Evolutionary conservation across 30 jellyfish, hydroid and myxozoan species (phyloP).

Genomic region (Morbakka virulenta): DNA sequence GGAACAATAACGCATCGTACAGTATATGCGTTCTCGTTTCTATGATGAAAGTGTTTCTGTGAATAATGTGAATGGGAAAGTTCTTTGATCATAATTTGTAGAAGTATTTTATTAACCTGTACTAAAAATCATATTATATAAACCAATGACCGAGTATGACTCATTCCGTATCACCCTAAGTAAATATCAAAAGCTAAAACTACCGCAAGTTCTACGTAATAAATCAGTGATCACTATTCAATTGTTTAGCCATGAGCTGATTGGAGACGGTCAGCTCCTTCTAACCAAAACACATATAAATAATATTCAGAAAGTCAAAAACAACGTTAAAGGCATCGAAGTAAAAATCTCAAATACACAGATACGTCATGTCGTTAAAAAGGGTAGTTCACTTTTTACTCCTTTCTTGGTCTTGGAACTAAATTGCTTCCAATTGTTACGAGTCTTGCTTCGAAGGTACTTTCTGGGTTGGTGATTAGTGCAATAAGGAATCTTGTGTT

Average conservation of each 20-base stretch:
- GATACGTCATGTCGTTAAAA: slow-evolving; percentile 31
- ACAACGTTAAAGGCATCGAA: slow-evolving; percentile 8
- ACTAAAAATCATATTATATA: not conserved
- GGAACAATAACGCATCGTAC: slow-evolving; percentile 10
- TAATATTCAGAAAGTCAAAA: too few species aligned
- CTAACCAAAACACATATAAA: too few species aligned
- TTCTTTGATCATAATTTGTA: too few species aligned
- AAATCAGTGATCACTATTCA: slow-evolving; percentile 25
- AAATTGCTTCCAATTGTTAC: too few species aligned
- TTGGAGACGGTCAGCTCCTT: slow-evolving; percentile 36
- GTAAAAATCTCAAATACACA: slow-evolving; percentile 30
- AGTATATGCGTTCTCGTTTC: not conserved
- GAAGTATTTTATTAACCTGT: too few species aligned
- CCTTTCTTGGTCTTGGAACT: too few species aligned
- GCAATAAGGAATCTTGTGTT: too few species aligned
- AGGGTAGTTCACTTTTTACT: slow-evolving; percentile 38
- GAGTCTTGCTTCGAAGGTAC: slow-evolving; percentile 4
- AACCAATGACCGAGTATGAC: slow-evolving; percentile 21
- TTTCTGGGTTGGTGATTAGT: too few species aligned
- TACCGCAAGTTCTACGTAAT: slow-evolving; percentile 19
- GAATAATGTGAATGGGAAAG: not conserved
- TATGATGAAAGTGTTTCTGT: slow-evolving; percentile 6
- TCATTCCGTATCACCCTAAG: slow-evolving; percentile 20
- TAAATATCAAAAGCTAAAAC: too few species aligned
- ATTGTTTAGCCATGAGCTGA: too few species aligned